Conservation (phyloP, 1,140 invertebrate genomes). For the Drosophila navojoa region DNA sequence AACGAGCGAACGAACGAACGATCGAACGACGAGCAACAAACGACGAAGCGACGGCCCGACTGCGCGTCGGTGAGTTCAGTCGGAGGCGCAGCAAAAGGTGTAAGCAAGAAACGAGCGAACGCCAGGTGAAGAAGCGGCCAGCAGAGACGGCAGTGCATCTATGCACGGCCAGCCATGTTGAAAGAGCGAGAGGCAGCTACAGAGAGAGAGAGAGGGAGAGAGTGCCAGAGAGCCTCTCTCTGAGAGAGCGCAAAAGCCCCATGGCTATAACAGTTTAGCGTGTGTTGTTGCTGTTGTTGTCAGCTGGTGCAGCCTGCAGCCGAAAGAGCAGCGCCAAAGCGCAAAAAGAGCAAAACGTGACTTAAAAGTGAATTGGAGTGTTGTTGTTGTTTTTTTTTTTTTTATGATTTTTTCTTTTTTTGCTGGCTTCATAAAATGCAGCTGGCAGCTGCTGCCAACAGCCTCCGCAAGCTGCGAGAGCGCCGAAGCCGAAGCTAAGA, state of each 20-base stretch:
- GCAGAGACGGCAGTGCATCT: conserved; percentile 54
- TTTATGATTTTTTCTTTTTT: conserved; percentile 31
- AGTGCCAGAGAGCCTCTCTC: not conserved
- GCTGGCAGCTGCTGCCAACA: conserved; percentile 66
- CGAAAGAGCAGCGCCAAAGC: conserved; percentile 47
- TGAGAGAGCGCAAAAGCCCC: conserved; percentile 54
- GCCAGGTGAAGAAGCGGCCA: conserved; percentile 76
- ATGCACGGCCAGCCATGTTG: conserved; percentile 71
- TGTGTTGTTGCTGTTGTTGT: conserved; percentile 68
- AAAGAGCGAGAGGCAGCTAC: conserved; percentile 42
- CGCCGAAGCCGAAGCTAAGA: conserved; percentile 5
- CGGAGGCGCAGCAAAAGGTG: conserved; percentile 66
- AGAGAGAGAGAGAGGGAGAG: conserved; percentile 24
- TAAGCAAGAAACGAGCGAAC: conserved; percentile 59
- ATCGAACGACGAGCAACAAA: conserved; percentile 15
- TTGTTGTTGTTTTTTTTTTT: conserved; percentile 43
- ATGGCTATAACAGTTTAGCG: conserved; percentile 75
- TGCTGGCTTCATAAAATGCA: conserved; percentile 68
- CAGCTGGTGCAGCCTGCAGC: conserved; percentile 57
- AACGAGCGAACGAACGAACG: conserved; percentile 33
- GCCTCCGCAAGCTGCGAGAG: conserved; percentile 35
- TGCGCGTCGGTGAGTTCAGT: conserved; percentile 31
- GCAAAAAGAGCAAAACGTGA: conserved; percentile 80
- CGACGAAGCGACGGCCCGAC: conserved; percentile 32
- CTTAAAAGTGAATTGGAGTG: conserved; percentile 78